These are phyloP conservation scores for Parnassius smintheus DNA, from an alignment of 2,888 invertebrate species.

Conservation along the genomic window DNA sequence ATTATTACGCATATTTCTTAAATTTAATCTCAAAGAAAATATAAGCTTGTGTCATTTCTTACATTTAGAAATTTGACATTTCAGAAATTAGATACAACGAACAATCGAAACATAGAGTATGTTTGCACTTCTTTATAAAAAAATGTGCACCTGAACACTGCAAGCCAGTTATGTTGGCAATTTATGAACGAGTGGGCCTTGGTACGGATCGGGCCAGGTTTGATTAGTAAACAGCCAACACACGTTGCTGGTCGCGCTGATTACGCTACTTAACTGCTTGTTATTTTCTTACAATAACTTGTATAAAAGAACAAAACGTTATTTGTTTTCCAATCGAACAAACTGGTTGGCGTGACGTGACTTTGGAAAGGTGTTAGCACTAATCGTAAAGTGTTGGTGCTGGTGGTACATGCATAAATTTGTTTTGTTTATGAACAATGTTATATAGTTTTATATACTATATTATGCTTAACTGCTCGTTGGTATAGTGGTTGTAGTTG, in stretches of 20 bases:
- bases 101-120: no score
- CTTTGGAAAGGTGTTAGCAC: slow-evolving; percentile 12
- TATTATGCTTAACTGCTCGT: no score
- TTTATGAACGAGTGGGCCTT: slow-evolving; percentile 18
- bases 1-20: no score
- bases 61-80: no score
- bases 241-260: slow-evolving; percentile 13
- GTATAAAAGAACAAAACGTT: slow-evolving; percentile 10
- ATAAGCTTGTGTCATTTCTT: no score
- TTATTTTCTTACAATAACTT: slow-evolving; percentile 24
- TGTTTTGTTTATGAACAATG: no score
- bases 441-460: no score
- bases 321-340: slow-evolving; percentile 5
- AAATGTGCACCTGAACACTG: slow-evolving; percentile 9
- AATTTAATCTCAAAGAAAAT: no score
- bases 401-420: no score
- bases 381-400: no score
- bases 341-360: slow-evolving; percentile 16
- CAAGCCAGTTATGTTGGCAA: slow-evolving; percentile 19
- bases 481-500: no score
- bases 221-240: slow-evolving; percentile 24
- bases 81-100: no score
- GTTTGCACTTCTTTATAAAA: slow-evolving; percentile 6
- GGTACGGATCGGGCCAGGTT: slow-evolving; percentile 12
- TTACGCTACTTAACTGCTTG: slow-evolving; percentile 19